These are phyloP conservation scores for Muraenolepis orangiensis DNA, from an alignment of 2,797 vertebrate species.

Conservation along the genomic window DNA sequence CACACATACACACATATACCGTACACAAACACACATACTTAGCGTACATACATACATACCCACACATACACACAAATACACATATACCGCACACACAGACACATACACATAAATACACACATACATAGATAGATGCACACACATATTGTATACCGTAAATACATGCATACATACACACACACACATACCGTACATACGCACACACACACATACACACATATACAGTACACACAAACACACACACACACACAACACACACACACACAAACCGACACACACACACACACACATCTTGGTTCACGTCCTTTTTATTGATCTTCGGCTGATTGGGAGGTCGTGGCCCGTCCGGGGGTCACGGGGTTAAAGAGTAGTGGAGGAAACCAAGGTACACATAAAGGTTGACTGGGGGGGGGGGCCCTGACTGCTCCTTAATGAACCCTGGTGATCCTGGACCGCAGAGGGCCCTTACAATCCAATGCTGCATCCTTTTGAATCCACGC, in stretches of 20 bases:
- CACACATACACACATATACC: not conserved
- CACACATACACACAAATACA: not conserved
- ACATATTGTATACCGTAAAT: not conserved
- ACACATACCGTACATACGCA: not conserved
- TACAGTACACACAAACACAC: not conserved
- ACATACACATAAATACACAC: not conserved
- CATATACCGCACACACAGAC: not conserved
- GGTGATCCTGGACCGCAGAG: no score
- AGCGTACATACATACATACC: not conserved
- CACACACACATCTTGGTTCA: not conserved
- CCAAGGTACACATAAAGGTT: not conserved
- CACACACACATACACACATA: not conserved
- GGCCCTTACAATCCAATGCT: no score
- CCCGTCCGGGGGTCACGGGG: not conserved
- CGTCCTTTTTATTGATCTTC: slow-evolving; percentile 16
- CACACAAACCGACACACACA: not conserved
- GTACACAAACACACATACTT: not conserved
- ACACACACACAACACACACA: not conserved
- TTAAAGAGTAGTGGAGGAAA: slow-evolving; percentile 19
- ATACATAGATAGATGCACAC: not conserved
- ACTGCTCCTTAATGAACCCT: no score
- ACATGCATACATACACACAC: slow-evolving; percentile 5
- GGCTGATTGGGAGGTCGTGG: not conserved
- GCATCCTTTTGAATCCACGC: no score
- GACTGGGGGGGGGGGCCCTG: not conserved